Conservation (phyloP, 2,888 invertebrate genomes). For the Eurytoma adleriae region DNA sequence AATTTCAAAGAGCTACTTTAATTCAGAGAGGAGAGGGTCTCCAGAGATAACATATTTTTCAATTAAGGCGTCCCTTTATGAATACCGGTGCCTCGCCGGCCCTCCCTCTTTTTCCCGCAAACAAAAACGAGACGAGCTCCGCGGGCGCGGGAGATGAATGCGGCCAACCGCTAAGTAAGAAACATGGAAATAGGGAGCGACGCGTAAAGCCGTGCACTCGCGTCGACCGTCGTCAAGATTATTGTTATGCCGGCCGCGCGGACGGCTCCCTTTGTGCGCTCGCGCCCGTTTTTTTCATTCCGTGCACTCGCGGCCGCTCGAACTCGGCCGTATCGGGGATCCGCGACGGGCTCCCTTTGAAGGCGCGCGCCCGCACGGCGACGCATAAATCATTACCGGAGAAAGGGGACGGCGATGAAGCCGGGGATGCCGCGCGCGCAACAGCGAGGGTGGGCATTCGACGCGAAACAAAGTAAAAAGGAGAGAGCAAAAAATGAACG, state of each 20-base stretch:
- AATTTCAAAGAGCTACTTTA: background rate
- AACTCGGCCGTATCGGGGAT: background rate
- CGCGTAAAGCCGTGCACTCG: background rate
- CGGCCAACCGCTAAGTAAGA: conserved; percentile 6
- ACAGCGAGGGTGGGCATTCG: background rate
- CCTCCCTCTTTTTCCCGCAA: background rate
- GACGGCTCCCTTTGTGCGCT: background rate
- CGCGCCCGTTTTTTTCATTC: conserved; percentile 12
- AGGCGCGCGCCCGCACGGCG: background rate
- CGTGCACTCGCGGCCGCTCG: conserved; percentile 1
- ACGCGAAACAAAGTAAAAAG: background rate
- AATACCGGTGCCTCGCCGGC: too few species aligned
- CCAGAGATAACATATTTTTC: conserved; percentile 7
- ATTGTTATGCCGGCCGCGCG: conserved; percentile 19
- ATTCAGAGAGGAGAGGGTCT: background rate
- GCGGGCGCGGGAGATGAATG: background rate
- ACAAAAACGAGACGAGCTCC: conserved; percentile 26
- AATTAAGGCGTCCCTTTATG: conserved; percentile 10
- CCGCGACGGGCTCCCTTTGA: background rate
- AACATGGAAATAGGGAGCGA: conserved; percentile 3
- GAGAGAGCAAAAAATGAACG: background rate
- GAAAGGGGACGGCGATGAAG: background rate
- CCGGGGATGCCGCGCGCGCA: background rate
- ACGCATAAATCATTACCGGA: conserved; percentile 29
- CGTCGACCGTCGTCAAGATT: conserved; percentile 12